These are phyloP conservation scores for Pinna nobilis DNA, from an alignment of 1,140 invertebrate species.

Conservation along the genomic window DNA sequence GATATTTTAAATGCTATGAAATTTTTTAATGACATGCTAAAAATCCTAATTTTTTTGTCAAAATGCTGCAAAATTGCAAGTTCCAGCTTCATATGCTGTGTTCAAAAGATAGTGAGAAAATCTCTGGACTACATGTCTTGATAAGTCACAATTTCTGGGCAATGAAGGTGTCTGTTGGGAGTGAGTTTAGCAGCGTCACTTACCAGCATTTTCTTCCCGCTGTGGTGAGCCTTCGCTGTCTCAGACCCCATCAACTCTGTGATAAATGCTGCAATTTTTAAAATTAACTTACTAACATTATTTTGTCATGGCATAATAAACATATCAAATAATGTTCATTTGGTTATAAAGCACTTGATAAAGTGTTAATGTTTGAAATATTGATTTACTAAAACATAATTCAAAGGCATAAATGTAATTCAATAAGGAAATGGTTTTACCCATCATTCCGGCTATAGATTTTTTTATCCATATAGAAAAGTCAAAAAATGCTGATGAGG, in stretches of 20 bases:
- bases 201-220: slow-evolving; percentile 53
- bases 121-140: not conserved
- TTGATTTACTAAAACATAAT: not conserved
- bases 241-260: slow-evolving; percentile 54
- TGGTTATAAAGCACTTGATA: not conserved
- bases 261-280: slow-evolving; percentile 54
- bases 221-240: slow-evolving; percentile 43
- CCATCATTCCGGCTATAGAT: too few relatives aligned
- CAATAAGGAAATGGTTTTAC: not conserved
- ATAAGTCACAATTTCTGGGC: not conserved
- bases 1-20: too few relatives aligned
- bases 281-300: not conserved
- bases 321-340: not conserved
- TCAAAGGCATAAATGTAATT: not conserved
- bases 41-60: not conserved
- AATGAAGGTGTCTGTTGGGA: too few relatives aligned
- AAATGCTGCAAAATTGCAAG: not conserved
- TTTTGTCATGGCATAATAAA: not conserved
- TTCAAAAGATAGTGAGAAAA: too few relatives aligned
- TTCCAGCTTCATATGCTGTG: too few relatives aligned
- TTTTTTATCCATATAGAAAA: too few relatives aligned
- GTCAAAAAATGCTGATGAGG: too few relatives aligned
- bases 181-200: slow-evolving; percentile 3
- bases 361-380: not conserved
- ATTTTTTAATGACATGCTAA: not conserved